Conservation (phyloP, 2,113 vertebrate genomes). For the Noctilio leporinus region DNA sequence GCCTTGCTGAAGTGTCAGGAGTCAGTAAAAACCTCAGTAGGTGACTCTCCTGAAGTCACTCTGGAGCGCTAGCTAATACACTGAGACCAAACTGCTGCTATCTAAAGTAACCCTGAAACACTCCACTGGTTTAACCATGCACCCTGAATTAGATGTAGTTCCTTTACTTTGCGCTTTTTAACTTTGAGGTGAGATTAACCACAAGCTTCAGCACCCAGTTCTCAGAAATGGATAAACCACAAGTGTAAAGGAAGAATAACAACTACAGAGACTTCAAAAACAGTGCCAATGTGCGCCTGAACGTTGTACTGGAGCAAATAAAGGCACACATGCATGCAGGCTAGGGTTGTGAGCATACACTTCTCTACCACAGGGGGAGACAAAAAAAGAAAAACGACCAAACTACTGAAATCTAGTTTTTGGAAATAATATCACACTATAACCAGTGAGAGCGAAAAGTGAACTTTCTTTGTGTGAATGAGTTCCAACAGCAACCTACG, state of each 20-base stretch:
- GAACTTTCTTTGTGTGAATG: constrained; percentile 13
- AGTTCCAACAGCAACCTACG: background rate
- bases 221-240: constrained; percentile 50
- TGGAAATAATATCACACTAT: constrained; percentile 4
- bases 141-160: background rate
- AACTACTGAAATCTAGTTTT: background rate
- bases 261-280: constrained; percentile 13
- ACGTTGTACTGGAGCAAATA: background rate
- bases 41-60: background rate
- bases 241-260: background rate
- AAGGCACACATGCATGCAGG: background rate
- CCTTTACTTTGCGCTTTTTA: background rate
- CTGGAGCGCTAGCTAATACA: background rate
- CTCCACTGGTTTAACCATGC: background rate
- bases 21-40: constrained; percentile 4
- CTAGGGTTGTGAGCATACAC: background rate
- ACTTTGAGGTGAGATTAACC: constrained; percentile 35
- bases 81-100: background rate
- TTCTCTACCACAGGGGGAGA: background rate
- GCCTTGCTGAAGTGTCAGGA: background rate
- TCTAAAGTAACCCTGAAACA: constrained; percentile 27
- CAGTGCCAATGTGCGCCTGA: background rate
- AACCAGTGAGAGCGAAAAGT: background rate
- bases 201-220: constrained; percentile 29
- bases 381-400: background rate